Base-by-base conservation (phyloP, 2,797 vertebrate genomes). In the Tamandua tetradactyla region DNA sequence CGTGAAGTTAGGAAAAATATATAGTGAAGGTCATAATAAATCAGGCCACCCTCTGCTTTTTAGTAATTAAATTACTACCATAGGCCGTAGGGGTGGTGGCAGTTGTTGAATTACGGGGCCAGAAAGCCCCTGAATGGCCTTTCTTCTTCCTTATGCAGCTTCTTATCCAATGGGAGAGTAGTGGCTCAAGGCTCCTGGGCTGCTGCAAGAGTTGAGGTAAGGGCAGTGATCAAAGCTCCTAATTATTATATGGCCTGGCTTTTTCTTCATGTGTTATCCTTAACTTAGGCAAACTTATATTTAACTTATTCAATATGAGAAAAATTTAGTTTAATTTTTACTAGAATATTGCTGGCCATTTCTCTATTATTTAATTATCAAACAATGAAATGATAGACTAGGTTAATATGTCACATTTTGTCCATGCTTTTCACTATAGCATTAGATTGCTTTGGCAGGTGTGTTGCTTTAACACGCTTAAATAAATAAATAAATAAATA, bases 81-180 rank as follows among this genome's bases (percentile, higher is more conserved):
- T 97, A 95, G 96, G 96, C 97, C 96, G 3, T 96, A 91, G 92
- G 97, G 96, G 94, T 96, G 97, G 96, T 97, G 97, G 97, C 97
- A 97, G 23, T 93, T 97, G 97, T 96, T 96, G 96, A 92, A 95
- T 91, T 95, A 94, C 40, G 97, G 97, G 97, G 97, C 97, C 97
- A 95, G 97, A 95, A 97, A 97, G 97, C 97, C 97, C 97, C 97
- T 97, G 97, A 97, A 97, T 96, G 94, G 97, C 97, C 97, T 97
- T 97, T 97, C 97, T 97, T 97, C 97, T 97, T 97, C 97, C 97
- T 97, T 91, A 97, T 96, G 97, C 97, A 97, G 97, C 97, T 97
- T 95, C 97, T 97, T 97, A 87, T 97, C 97, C 97, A 97, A 94
- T 97, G 96, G 97, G 97, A 95, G 97, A 97, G 97, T 97, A 97